phyloP scores from a whole-genome alignment of 2,113 vertebrate species.

The Seriola aureovittata region DNA sequence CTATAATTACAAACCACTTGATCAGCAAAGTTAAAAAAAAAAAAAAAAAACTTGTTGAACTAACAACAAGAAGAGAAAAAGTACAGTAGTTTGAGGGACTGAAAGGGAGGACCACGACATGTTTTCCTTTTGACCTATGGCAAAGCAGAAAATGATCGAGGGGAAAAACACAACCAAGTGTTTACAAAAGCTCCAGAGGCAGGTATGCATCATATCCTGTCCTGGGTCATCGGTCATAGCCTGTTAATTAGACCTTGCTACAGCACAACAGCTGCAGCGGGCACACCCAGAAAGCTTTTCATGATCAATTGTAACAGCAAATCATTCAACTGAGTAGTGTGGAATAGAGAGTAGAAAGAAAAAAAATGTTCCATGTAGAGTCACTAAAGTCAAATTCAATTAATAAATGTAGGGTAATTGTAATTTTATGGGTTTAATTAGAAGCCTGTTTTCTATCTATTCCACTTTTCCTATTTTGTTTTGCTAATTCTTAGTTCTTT shows the following conservation, averaged over 20 bases:
- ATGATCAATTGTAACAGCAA: constrained; percentile 60
- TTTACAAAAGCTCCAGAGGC: constrained; percentile 80
- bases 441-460: constrained; percentile 41
- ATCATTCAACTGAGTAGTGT: constrained; percentile 28
- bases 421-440: constrained; percentile 23
- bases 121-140: constrained; percentile 77
- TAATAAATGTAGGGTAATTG: constrained; percentile 29
- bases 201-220: constrained; percentile 83
- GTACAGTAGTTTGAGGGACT: constrained; percentile 33
- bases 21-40: constrained; percentile 43
- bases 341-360: neutral
- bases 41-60: constrained; percentile 54
- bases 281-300: constrained; percentile 59
- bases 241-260: constrained; percentile 70
- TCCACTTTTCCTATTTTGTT: constrained; percentile 43
- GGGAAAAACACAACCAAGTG: constrained; percentile 77
- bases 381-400: constrained; percentile 33
- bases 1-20: constrained; percentile 14
- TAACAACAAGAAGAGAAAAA: constrained; percentile 25
- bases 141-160: constrained; percentile 65
- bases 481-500: constrained; percentile 26
- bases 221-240: constrained; percentile 73
- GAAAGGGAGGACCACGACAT: constrained; percentile 41
- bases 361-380: neutral
- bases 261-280: constrained; percentile 66